Base-by-base conservation (phyloP, 2,113 vertebrate species). In the Callithrix jacchus region DNA sequence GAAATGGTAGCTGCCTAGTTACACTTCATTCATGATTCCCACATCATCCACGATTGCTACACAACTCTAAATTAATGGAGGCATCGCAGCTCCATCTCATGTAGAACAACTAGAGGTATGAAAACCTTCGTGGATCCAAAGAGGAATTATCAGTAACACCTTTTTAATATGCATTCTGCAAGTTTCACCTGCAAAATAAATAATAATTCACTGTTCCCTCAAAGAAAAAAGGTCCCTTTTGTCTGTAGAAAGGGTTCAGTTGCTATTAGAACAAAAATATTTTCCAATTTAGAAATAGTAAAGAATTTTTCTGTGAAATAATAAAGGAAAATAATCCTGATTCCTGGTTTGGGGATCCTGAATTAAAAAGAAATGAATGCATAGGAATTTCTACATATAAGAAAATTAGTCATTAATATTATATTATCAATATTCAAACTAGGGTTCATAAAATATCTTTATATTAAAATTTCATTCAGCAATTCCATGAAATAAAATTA, bases 361-460 rank as follows among this genome's bases (percentile, higher is more conserved):
- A 93, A 81, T 56, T 16, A 87, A 85, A 96, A 58, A 89, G 73
- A 95, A 92, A 83, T 30, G 30, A 95, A 92, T 64, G 13, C 27
- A 70, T 0, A 87, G 42, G 70, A 47, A 86, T 74, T 25, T 82
- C 37, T 58, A 56, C 21, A 52, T 42, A 47, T 52, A 64, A 73
- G 23, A 54, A 61, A 88, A 49, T 37, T 35, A 52, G 10, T 76
- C 45, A 49, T n/a, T 45, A 90, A 84, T 20, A 81, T 85, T 56
- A 82, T 14, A 70, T 86, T 93, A 76, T 71, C 56, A 83, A 61
- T 8, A 80, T 23, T 35, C 86, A 94, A 93, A 86, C 64, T 30
- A 71, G 16, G 71, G 42, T 56, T 91, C 18, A 71, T 12, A 95
- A 79, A 94, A 86, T 61, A 37, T 80, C 7, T 91, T 76, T 70